Conservation (phyloP, 2,797 vertebrate species). For the Oryzias sinensis region DNA sequence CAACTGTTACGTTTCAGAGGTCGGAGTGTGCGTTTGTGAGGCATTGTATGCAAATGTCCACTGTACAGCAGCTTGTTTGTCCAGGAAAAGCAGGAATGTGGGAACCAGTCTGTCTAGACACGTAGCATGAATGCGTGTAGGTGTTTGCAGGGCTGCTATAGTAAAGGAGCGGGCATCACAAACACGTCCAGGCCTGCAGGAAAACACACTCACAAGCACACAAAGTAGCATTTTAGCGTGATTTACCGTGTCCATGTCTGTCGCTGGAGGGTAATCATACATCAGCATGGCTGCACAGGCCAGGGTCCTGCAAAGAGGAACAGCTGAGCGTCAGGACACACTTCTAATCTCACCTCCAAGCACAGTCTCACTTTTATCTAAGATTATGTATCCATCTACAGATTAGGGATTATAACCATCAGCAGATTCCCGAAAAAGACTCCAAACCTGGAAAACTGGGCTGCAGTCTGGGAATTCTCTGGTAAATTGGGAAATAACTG, state of each 20-base stretch:
- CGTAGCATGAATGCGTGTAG: conserved; percentile 38
- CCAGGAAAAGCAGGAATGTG: conserved; percentile 72
- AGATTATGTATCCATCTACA: not conserved
- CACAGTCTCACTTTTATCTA: not conserved
- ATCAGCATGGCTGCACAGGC: conserved; percentile 91
- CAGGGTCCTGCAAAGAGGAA: conserved; percentile 57
- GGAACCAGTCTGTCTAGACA: conserved; percentile 71
- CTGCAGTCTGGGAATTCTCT: not conserved
- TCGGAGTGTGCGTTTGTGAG: conserved; percentile 26
- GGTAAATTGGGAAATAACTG: not conserved
- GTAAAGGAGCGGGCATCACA: conserved; percentile 20
- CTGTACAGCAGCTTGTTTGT: conserved; percentile 64
- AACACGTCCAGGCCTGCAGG: conserved; percentile 54
- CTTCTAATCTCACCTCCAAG: not conserved
- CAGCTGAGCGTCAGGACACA: conserved; percentile 6
- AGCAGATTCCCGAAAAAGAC: too few relatives aligned
- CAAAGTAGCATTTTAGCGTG: conserved; percentile 10
- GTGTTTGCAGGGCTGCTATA: conserved; percentile 23
- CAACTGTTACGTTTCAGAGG: conserved; percentile 29
- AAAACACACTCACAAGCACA: conserved; percentile 4
- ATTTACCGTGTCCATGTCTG: conserved; percentile 93
- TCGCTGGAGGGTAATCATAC: conserved; percentile 94
- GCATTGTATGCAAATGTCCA: conserved; percentile 73
- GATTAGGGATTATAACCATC: too few relatives aligned
- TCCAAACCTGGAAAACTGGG: too few relatives aligned